These are phyloP conservation scores for Creontiades dilutus DNA, from an alignment of 2,888 invertebrate species.

Conservation along the genomic window DNA sequence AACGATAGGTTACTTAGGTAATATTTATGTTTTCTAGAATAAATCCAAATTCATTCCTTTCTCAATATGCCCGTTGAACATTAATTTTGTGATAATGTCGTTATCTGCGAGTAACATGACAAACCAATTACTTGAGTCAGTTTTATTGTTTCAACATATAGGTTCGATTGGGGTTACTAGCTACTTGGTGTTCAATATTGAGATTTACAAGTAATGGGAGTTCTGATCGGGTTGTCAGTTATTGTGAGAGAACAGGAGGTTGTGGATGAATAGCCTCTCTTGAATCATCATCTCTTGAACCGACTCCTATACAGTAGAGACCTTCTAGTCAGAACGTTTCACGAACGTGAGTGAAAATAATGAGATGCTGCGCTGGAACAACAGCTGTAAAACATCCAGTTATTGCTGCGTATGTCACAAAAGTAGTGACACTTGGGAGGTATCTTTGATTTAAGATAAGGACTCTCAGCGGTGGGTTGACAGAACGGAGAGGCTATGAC, in stretches of 20 bases:
- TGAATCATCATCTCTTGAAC: background rate
- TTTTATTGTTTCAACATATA: too few species aligned
- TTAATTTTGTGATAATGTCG: too few species aligned
- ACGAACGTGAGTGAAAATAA: background rate
- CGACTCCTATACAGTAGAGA: background rate
- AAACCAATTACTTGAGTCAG: too few species aligned
- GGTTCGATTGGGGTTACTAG: too few species aligned
- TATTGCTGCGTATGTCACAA: constrained; percentile 14
- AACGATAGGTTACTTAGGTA: too few species aligned
- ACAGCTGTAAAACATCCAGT: background rate
- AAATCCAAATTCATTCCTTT: too few species aligned
- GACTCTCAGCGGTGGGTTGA: constrained; percentile 11
- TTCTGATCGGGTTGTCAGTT: background rate
- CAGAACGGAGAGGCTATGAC: background rate
- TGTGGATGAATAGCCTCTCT: background rate
- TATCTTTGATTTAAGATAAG: background rate
- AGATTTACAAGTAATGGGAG: too few species aligned
- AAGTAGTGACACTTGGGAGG: background rate
- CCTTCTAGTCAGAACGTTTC: background rate
- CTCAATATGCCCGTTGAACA: too few species aligned
- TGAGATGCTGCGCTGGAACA: background rate
- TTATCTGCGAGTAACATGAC: too few species aligned
- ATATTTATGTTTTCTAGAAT: too few species aligned
- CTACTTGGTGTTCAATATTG: too few species aligned
- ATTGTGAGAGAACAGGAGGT: background rate